These are phyloP conservation scores for Carassius carassius DNA, from an alignment of 2,113 vertebrate species.

Conservation along the genomic window DNA sequence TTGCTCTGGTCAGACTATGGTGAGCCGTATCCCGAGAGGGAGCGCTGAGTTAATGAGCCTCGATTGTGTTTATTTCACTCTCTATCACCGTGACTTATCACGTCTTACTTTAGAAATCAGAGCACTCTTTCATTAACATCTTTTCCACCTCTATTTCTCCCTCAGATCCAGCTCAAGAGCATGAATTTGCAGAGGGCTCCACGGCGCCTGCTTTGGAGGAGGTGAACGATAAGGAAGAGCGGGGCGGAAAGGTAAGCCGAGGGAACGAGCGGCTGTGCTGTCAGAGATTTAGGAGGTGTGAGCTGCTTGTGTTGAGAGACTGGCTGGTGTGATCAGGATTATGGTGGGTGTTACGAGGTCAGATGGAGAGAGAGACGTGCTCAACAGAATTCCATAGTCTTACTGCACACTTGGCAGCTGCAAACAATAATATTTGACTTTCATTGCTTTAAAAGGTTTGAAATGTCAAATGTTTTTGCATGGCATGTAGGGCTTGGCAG, in stretches of 20 bases:
- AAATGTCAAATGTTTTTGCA: background rate
- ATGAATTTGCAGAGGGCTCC: slow-evolving; percentile 35
- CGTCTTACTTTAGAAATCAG: background rate
- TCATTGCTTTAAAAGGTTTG: background rate
- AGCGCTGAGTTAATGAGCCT: background rate
- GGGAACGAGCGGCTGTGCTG: background rate
- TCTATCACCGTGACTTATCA: background rate
- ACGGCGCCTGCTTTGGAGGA: slow-evolving; percentile 29
- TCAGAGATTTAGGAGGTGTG: slow-evolving; percentile 26
- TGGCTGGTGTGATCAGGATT: slow-evolving; percentile 49
- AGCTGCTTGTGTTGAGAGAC: slow-evolving; percentile 42
- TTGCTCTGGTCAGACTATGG: background rate
- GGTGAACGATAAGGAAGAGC: slow-evolving; percentile 21
- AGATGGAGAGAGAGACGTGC: background rate
- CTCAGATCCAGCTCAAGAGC: slow-evolving; percentile 45
- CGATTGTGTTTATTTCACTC: background rate
- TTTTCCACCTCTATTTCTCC: slow-evolving; percentile 8
- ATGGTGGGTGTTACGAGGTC: background rate
- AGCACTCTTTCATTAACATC: slow-evolving; percentile 16
- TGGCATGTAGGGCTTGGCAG: background rate
- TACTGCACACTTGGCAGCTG: background rate
- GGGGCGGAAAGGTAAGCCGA: slow-evolving; percentile 47
- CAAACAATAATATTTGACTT: background rate
- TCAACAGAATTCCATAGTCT: slow-evolving; percentile 23
- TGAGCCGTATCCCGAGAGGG: background rate